Evolutionary conservation across 2,113 vertebrate genomes (phyloP).

Genomic region (Macheiramphus alcinus): DNA sequence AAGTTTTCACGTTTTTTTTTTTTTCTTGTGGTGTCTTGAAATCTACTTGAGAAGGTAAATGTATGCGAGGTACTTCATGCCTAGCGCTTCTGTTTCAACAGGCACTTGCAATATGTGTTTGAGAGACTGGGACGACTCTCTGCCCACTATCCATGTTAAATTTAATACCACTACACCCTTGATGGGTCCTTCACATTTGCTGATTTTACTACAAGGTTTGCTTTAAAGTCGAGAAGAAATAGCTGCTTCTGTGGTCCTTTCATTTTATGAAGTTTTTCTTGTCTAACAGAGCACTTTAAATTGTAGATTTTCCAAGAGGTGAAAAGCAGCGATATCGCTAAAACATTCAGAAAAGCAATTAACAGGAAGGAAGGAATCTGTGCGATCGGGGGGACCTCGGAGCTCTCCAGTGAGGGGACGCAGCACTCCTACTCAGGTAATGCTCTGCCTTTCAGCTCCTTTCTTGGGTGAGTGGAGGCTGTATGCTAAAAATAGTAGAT

Average conservation of each 20-base stretch:
- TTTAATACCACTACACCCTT: not conserved
- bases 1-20: not conserved
- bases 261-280: not conserved
- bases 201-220: not conserved
- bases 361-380: constrained; percentile 92
- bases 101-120: not conserved
- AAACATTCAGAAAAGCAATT: constrained; percentile 86
- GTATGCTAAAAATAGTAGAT: fast-evolving
- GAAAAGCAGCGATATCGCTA: constrained; percentile 82
- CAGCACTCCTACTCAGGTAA: constrained; percentile 90
- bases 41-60: not conserved
- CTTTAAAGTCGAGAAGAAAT: not conserved
- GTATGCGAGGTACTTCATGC: not conserved
- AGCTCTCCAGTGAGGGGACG: constrained; percentile 88
- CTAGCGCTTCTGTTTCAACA: not conserved
- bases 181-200: not conserved
- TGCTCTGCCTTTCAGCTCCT: not conserved
- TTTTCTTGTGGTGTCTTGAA: not conserved
- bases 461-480: not conserved
- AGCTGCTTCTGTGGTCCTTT: not conserved
- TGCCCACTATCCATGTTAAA: not conserved
- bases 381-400: constrained; percentile 88
- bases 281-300: constrained; percentile 33
- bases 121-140: not conserved
- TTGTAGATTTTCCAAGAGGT: constrained; percentile 86